Percentiles rank a stretch among this genome's conserved stretches.
Evolutionary conservation across 2,888 invertebrate genomes (phyloP).

Genomic region (Melipona beecheii): DNA sequence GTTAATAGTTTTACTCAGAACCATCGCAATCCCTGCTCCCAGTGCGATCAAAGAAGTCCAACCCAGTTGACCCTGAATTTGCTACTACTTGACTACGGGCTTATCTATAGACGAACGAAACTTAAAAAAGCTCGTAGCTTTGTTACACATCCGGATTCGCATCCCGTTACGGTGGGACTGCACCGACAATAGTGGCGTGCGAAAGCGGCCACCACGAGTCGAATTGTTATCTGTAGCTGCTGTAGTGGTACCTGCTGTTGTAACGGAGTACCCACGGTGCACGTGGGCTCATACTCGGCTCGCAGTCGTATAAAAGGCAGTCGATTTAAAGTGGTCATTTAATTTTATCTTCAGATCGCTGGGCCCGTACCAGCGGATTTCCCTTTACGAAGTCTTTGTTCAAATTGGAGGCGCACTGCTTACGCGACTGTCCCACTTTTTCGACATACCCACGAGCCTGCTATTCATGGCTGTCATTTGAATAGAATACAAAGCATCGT

Average conservation of each 20-base stretch:
- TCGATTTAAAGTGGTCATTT: constrained; percentile 49
- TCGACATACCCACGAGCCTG: background rate
- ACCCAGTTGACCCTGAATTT: background rate
- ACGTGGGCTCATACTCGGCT: constrained; percentile 37
- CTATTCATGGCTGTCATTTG: background rate
- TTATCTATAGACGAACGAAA: background rate
- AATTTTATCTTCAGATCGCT: constrained; percentile 43
- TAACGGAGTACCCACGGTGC: constrained; percentile 40
- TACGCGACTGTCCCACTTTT: constrained; percentile 18
- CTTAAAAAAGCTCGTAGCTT: constrained; percentile 32
- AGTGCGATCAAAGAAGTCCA: background rate
- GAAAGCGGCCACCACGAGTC: constrained; percentile 51
- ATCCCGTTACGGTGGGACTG: constrained; percentile 54
- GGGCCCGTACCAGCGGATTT: constrained; percentile 14
- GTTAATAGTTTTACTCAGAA: too few species aligned
- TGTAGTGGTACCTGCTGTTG: constrained; percentile 39
- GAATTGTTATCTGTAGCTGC: constrained; percentile 45
- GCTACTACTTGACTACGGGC: background rate
- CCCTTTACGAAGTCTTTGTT: constrained; percentile 6
- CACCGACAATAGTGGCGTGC: constrained; percentile 54
- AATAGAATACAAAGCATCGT: background rate
- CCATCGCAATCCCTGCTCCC: background rate
- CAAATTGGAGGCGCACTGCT: constrained; percentile 16
- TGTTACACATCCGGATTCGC: constrained; percentile 47
- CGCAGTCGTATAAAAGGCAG: constrained; percentile 14